Evolutionary conservation across 2,888 invertebrate species (phyloP).

Genomic region (Campoplex capitator): DNA sequence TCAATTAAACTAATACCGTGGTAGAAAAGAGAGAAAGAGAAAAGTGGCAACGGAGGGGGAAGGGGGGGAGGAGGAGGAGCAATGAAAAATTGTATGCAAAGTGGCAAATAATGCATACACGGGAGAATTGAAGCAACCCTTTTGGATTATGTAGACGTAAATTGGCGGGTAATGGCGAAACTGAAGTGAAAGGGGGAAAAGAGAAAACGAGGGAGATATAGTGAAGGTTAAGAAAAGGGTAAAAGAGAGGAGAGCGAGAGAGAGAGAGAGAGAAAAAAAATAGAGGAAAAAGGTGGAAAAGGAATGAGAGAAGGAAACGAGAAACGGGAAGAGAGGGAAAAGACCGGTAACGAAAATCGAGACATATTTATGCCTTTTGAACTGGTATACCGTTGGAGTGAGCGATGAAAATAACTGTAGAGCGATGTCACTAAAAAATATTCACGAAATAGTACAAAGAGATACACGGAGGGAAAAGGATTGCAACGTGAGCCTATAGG

Average conservation of each 20-base stretch:
- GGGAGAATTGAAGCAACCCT: background rate
- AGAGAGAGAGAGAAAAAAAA: background rate
- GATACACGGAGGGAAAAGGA: too few relatives aligned
- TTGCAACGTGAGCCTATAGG: background rate
- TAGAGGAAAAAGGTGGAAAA: background rate
- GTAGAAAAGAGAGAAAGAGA: background rate
- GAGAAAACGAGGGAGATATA: background rate
- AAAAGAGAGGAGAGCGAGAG: background rate
- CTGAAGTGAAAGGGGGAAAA: background rate
- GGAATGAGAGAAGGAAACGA: background rate
- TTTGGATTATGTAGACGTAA: slow-evolving; percentile 3
- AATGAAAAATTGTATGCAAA: slow-evolving; percentile 25
- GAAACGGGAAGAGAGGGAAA: background rate
- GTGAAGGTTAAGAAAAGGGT: background rate
- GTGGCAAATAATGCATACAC: slow-evolving; percentile 8
- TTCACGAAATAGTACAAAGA: background rate
- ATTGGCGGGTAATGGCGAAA: background rate
- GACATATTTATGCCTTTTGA: background rate
- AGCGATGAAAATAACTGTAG: background rate
- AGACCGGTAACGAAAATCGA: background rate
- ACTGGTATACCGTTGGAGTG: background rate
- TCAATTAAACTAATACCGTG: background rate
- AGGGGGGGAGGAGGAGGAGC: background rate
- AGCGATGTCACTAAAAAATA: background rate
- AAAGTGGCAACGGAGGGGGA: background rate